Percentiles rank a stretch among this genome's conserved stretches.
Evolutionary conservation across 2,113 vertebrate species (phyloP).

Genomic region (Mesocricetus auratus): DNA sequence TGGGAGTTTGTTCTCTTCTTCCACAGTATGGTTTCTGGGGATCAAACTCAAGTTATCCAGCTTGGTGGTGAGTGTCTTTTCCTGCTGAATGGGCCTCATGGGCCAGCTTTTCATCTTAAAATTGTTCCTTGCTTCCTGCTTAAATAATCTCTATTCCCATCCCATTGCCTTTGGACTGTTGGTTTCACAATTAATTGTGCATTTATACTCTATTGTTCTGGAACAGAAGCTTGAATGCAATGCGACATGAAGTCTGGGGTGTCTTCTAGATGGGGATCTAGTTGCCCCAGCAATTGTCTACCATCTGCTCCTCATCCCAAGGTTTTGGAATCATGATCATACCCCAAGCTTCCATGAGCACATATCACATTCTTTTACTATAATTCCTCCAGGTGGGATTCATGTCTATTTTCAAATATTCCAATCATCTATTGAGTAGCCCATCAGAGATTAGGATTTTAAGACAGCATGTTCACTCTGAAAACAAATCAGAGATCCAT

Average conservation of each 20-base stretch:
- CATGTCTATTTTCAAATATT: not conserved
- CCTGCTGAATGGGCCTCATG: too few relatives aligned
- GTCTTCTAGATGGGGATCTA: not conserved
- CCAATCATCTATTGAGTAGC: not conserved
- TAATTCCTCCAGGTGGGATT: not conserved
- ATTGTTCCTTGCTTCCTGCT: not conserved
- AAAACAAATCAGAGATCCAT: not conserved
- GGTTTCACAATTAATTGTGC: not conserved
- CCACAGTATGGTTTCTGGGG: not conserved
- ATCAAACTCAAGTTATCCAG: not conserved
- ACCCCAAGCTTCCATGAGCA: not conserved
- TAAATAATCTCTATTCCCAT: not conserved
- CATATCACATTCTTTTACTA: not conserved
- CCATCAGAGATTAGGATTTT: not conserved
- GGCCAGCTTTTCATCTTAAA: not conserved
- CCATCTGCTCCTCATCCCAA: rapidly evolving
- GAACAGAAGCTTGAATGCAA: not conserved
- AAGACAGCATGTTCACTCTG: too few relatives aligned
- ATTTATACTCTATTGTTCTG: not conserved
- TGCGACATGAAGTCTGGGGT: too few relatives aligned
- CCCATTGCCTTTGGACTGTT: too few relatives aligned
- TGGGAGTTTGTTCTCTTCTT: not conserved
- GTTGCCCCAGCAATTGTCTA: not conserved
- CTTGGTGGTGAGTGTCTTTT: not conserved
- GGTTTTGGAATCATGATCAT: rapidly evolving